Conservation (phyloP, 2,888 invertebrate species). For the Branchellion lobata region DNA sequence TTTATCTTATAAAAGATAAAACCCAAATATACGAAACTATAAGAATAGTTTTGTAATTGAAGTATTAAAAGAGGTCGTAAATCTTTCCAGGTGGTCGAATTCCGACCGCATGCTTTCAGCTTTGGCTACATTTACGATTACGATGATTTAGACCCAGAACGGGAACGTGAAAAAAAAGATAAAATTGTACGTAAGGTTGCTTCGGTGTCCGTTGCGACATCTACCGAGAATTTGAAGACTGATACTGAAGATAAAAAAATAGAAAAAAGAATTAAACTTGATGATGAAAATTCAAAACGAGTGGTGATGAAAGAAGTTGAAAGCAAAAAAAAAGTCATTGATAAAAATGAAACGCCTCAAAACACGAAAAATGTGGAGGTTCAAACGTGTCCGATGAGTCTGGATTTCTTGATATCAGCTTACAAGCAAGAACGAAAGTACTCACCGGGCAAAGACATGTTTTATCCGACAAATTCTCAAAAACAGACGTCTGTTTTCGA, state of each 20-base stretch:
- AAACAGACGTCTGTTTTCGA: no score
- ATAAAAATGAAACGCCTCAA: not conserved
- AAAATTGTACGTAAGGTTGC: not conserved
- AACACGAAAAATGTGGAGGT: not conserved
- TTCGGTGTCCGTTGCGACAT: not conserved
- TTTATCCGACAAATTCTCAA: not conserved
- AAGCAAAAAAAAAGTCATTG: not conserved
- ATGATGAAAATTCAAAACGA: no score
- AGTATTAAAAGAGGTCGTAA: not conserved
- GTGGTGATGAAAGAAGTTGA: no score
- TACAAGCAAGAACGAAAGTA: slow-evolving; percentile 9
- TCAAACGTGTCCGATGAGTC: not conserved
- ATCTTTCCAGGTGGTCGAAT: slow-evolving; percentile 26
- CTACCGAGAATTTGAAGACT: no score
- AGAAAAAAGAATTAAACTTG: no score
- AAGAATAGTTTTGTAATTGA: not conserved
- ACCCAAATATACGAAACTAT: no score
- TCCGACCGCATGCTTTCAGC: slow-evolving; percentile 30
- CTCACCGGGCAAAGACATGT: not conserved
- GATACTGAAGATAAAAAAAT: no score
- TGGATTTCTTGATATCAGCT: not conserved
- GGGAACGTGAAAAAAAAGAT: not conserved
- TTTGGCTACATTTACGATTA: slow-evolving; percentile 37
- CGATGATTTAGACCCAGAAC: slow-evolving; percentile 6
- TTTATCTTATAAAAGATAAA: no score